Percentiles rank a stretch among this genome's conserved stretches.
phyloP scores from a whole-genome alignment of 2,113 vertebrate species.

The Paramormyrops kingsleyae region DNA sequence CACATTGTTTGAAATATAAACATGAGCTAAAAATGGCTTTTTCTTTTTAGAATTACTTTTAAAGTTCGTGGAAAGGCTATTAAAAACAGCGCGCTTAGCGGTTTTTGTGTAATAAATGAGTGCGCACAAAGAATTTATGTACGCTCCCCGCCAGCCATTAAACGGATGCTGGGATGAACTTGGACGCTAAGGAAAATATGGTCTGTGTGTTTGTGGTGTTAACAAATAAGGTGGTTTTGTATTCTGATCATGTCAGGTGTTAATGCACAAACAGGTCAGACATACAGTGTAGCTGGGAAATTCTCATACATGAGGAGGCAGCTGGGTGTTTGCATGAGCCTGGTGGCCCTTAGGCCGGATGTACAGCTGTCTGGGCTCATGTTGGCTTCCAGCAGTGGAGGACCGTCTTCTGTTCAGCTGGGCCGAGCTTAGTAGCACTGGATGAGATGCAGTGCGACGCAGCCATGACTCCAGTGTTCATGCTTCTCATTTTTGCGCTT shows the following conservation, averaged over 20 bases:
- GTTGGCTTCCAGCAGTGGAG: neutral
- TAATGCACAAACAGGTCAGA: neutral
- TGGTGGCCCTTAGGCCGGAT: neutral
- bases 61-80: neutral
- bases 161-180: neutral
- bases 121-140: neutral
- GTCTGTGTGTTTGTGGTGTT: neutral
- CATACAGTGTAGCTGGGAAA: neutral
- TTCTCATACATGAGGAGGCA: neutral
- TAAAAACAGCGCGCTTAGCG: neutral
- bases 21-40: neutral
- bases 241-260: neutral
- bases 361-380: neutral
- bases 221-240: neutral
- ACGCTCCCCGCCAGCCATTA: neutral
- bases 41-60: neutral
- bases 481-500: neutral
- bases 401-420: neutral
- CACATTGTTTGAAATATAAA: neutral
- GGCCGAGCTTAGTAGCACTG: neutral
- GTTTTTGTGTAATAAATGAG: neutral
- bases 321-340: neutral
- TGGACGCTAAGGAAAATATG: neutral
- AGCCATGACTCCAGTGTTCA: neutral
- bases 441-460: neutral